Conservation (phyloP, 2,888 invertebrate genomes). For the Trimorus sp. region DNA sequence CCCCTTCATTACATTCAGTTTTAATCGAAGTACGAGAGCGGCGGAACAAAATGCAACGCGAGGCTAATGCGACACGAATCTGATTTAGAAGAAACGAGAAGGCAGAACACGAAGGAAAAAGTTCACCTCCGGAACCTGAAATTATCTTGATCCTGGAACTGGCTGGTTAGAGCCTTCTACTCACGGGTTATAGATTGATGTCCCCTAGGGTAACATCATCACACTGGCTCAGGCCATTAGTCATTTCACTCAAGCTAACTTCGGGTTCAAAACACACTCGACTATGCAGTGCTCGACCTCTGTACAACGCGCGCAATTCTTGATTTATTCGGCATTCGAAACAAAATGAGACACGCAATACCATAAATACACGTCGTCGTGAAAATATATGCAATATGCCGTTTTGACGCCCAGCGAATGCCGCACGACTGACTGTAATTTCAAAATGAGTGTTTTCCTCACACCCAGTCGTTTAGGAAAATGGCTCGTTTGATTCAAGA, state of each 20-base stretch:
- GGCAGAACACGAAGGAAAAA: slow-evolving; percentile 13
- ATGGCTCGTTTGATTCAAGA: no score
- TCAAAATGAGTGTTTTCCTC: no score
- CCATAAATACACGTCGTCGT: slow-evolving; percentile 40
- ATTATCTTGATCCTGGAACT: slow-evolving; percentile 35
- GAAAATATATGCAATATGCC: slow-evolving; percentile 12
- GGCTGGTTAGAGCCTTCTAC: slow-evolving; percentile 60
- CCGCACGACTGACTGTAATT: no score
- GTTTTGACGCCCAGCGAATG: no score
- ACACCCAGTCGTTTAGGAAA: no score
- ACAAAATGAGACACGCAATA: slow-evolving; percentile 45
- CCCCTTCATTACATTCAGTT: not conserved
- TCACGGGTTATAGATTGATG: slow-evolving; percentile 72
- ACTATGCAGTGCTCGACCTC: slow-evolving; percentile 72
- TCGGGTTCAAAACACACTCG: slow-evolving; percentile 74
- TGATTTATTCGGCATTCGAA: slow-evolving; percentile 55
- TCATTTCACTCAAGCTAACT: slow-evolving; percentile 76
- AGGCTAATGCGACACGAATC: not conserved
- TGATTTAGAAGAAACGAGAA: no score
- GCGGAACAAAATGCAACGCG: slow-evolving; percentile 3
- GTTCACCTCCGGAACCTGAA: slow-evolving; percentile 30
- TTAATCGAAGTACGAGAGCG: not conserved
- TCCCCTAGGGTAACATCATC: slow-evolving; percentile 74
- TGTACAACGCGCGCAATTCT: slow-evolving; percentile 40
- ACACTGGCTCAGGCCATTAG: slow-evolving; percentile 73